Base-by-base conservation (phyloP, 2,113 vertebrate species). In the Sorex fumeus region DNA sequence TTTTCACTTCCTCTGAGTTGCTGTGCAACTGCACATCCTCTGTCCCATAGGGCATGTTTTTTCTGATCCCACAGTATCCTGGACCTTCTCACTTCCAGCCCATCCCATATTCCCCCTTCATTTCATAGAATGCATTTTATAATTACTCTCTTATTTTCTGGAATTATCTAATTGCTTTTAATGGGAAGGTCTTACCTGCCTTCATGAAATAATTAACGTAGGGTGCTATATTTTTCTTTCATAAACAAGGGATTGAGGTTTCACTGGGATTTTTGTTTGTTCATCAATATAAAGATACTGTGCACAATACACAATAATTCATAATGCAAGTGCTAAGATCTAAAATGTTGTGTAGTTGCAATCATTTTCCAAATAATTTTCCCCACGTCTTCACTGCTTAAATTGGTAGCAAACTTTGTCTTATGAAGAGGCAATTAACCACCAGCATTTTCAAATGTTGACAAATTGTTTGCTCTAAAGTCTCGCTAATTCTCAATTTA, bases 401-500 rank as follows among this genome's bases (percentile, higher is more conserved):
- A 66, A 80, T 60, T 72, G 64, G 50, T 76, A 13, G 32, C 57
- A 87, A 60, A 28, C 27, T 91, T 78, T 79, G 50, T 28, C 30
- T 79, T 85, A 21, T 50, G 81, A 86, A 88, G 32, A 85, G 67
- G 13, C 12, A 72, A 36, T 66, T 50, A 69, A 69, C 69, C 47
- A 81, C 9, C 3, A 40, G 32, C 53, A 90, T 53, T 92, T 94
- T 92, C 64, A 82, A 84, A 83, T 70, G 18, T 28, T 93, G 66
- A 57, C 57, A 74, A 69, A 27, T 40, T 72, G 72, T 91, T 94
- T 87, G 62, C 25, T 89, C 89, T 45, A 81, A 82, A 43, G 32
- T 72, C 18, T 34, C 10, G 82, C 74, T 92, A 90, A 88, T 23
- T 90, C 21, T 74, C 16, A 53, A 74, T 72, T 79, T 79, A 66